Evolutionary conservation across 2,113 vertebrate species (phyloP), one percentile per base, ranked within the genome.

Genomic region (Euleptes europaea): DNA sequence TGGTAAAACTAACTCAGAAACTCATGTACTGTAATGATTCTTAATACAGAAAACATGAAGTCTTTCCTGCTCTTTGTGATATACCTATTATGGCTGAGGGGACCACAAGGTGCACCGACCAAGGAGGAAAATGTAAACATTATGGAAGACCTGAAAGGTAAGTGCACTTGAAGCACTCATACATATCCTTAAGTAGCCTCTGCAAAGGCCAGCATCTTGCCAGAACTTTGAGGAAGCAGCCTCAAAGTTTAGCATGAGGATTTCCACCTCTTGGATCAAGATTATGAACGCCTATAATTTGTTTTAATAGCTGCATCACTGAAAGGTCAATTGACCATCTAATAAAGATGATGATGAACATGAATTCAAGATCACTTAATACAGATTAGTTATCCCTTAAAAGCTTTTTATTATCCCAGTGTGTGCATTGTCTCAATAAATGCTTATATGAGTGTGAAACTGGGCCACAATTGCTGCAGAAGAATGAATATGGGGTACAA

Each of bases 91-190:
- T 95, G 91, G 47, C 78, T 97, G 86, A 95, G 92, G 0, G 89
- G 81, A 15, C 90, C 96, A 35, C 89, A 89, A 2, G 95, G 95
- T 1, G 94, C 93, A 31, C 95, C 95, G 0, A 93, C 80, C 13
- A 85, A 85, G 77, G 92, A 93, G 94, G 91, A 94, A n/a, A 93
- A 87, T 31, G 77, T n/a, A 1, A 84, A 90, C 28, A 77, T 94
- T 38, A 74, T 57, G 38, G 96, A 96, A 84, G 95, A 95, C 80
- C 93, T 97, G 14, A 97, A 95, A 92, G 76, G 98, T 98, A 90
- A 0, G 94, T 91, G 90, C 28, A 65, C 28, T 73, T 77, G 84
- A 60, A 54, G 7, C 5, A 44, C 42, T 74, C 4, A 23, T 57
- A 57, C 21, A 28, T 21, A 15, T 7, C 42, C 14, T 31, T 75